These are phyloP conservation scores for Gouania willdenowi DNA, from an alignment of 2,797 vertebrate genomes.

Conservation along the genomic window DNA sequence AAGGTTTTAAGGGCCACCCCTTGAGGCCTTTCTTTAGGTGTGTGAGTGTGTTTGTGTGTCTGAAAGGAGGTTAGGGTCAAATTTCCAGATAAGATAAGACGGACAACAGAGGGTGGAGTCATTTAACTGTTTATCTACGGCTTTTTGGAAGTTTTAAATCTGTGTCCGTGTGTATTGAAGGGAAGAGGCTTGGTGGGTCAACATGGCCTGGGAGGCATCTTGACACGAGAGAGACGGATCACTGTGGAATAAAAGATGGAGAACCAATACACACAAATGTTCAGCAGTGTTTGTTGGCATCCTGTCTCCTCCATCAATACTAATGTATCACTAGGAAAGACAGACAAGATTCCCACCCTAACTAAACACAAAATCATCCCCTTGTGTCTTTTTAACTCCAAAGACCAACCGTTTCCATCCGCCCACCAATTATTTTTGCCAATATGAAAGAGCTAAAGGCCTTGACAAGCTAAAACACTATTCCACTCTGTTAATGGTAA, in stretches of 20 bases:
- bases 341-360: constrained; percentile 56
- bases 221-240: constrained; percentile 64
- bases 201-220: constrained; percentile 61
- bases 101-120: constrained; percentile 54
- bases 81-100: constrained; percentile 69
- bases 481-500: constrained; percentile 48
- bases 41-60: constrained; percentile 8
- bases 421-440: constrained; percentile 44
- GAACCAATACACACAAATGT: constrained; percentile 49
- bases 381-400: constrained; percentile 63
- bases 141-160: constrained; percentile 41
- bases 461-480: constrained; percentile 56
- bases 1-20: constrained; percentile 50
- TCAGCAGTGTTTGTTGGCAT: constrained; percentile 53
- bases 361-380: constrained; percentile 62
- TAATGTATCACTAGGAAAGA: constrained; percentile 42
- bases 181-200: constrained; percentile 56
- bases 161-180: constrained; percentile 18
- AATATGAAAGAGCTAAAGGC: constrained; percentile 34
- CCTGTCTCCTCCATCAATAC: constrained; percentile 58
- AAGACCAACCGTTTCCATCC: constrained; percentile 46
- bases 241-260: constrained; percentile 44
- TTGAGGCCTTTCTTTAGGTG: constrained; percentile 28
- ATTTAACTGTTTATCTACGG: constrained; percentile 66
- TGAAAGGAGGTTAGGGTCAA: constrained; percentile 40